A percentile compares a stretch with the other conserved stretches of the same genome.
Evolutionary conservation across 2,888 invertebrate species (phyloP).

Genomic region (Amiota minor): DNA sequence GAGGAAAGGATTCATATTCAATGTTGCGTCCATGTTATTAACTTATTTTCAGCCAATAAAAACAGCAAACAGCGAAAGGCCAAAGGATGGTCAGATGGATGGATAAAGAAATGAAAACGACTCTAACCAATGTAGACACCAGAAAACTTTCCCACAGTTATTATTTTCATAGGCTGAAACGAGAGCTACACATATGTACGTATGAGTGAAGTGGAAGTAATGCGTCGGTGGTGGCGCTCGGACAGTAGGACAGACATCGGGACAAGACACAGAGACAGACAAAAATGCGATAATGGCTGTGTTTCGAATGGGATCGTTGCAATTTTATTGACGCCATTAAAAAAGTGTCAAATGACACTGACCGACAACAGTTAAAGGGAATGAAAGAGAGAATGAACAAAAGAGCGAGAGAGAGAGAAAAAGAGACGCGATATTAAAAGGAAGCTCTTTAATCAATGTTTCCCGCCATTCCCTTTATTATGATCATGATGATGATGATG

Average conservation of each 20-base stretch:
- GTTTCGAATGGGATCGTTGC: slow-evolving; percentile 24
- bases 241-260: background rate
- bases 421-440: background rate
- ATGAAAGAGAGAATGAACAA: background rate
- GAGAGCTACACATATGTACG: slow-evolving; percentile 45
- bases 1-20: slow-evolving; percentile 22
- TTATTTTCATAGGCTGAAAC: slow-evolving; percentile 63
- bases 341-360: slow-evolving; percentile 62
- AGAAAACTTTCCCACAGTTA: slow-evolving; percentile 67
- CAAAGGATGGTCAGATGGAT: slow-evolving; percentile 40
- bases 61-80: slow-evolving; percentile 40
- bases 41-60: slow-evolving; percentile 71
- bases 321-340: slow-evolving; percentile 38
- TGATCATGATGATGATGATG: slow-evolving; percentile 18
- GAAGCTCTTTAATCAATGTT: background rate
- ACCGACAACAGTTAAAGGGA: slow-evolving; percentile 31
- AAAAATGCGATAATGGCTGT: slow-evolving; percentile 25
- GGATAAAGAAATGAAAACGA: background rate
- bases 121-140: slow-evolving; percentile 32
- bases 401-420: background rate
- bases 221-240: slow-evolving; percentile 43
- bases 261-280: background rate
- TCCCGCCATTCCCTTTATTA: background rate
- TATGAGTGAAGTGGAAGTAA: slow-evolving; percentile 54
- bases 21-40: slow-evolving; percentile 66